These are phyloP conservation scores for Holacanthella duospinosa DNA, from an alignment of 2,888 invertebrate species.

Conservation along the genomic window DNA sequence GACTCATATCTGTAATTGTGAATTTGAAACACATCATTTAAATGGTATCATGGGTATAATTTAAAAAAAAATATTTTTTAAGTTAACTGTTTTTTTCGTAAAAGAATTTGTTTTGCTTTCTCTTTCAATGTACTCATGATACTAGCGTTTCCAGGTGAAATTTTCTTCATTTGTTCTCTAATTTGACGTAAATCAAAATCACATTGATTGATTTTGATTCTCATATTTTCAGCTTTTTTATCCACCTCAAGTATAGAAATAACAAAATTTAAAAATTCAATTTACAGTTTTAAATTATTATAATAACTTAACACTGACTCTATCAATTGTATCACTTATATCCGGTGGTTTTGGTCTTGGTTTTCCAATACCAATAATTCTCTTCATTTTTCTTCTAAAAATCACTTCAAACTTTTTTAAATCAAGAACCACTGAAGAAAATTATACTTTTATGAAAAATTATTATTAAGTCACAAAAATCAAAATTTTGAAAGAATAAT, in stretches of 20 bases:
- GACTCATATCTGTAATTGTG: conserved; percentile 17
- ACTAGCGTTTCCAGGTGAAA: conserved; percentile 85
- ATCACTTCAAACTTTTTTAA: too few species aligned
- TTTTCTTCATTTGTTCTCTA: conserved; percentile 94
- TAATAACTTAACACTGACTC: neutral
- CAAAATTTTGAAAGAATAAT: too few species aligned
- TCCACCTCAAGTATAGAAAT: conserved; percentile 59
- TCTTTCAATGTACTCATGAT: conserved; percentile 93
- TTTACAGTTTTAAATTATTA: neutral
- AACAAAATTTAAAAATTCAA: neutral
- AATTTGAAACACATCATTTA: neutral
- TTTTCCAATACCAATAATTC: conserved; percentile 19
- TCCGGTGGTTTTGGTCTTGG: neutral
- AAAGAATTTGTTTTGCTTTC: conserved; percentile 86
- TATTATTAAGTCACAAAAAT: too few species aligned
- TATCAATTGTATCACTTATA: conserved; percentile 11
- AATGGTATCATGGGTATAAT: neutral
- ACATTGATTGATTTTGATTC: conserved; percentile 80
- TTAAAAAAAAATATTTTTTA: neutral
- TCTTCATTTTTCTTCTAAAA: conserved; percentile 21
- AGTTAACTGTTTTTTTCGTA: conserved; percentile 49
- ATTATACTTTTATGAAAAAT: too few species aligned
- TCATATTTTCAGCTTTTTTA: conserved; percentile 75
- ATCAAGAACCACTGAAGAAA: too few species aligned
- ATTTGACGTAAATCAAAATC: conserved; percentile 88